Evolutionary conservation across 2,888 invertebrate genomes (phyloP).

Genomic region (Hirtodrosophila confusa): DNA sequence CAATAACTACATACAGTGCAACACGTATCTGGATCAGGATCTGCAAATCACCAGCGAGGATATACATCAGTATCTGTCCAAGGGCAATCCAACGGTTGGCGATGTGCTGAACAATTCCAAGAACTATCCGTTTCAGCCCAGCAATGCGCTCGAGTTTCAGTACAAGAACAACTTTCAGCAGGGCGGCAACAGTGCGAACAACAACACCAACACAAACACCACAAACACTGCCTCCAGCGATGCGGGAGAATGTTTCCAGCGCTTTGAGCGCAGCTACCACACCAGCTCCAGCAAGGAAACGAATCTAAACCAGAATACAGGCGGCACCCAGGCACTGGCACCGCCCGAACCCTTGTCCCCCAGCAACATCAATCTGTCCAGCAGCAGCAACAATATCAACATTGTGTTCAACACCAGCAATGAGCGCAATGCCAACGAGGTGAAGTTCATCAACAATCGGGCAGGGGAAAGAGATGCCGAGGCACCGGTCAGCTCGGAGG

Average conservation of each 20-base stretch:
- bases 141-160: conserved; percentile 83
- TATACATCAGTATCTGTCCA: conserved; percentile 83
- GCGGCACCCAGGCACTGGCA: conserved; percentile 21
- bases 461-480: conserved; percentile 48
- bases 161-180: conserved; percentile 84
- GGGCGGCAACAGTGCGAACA: conserved; percentile 49
- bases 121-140: conserved; percentile 83
- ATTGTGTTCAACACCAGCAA: conserved; percentile 82
- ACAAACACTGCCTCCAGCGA: conserved; percentile 73
- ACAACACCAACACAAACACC: conserved; percentile 72
- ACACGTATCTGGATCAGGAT: conserved; percentile 83
- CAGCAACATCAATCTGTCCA: conserved; percentile 83
- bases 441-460: conserved; percentile 83
- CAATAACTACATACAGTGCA: conserved; percentile 84
- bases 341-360: conserved; percentile 50
- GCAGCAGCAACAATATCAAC: conserved; percentile 84
- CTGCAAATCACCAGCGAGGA: conserved; percentile 84
- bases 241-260: conserved; percentile 69
- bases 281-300: conserved; percentile 82
- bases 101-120: conserved; percentile 83
- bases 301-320: conserved; percentile 82
- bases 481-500: conserved; percentile 77
- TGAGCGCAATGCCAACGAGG: conserved; percentile 82
- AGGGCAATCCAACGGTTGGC: conserved; percentile 78
- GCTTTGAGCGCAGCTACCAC: conserved; percentile 69